Evolutionary conservation across 1,140 invertebrate species (phyloP), one percentile per base, ranked within the genome.

Genomic region (Drosophila tropicalis): DNA sequence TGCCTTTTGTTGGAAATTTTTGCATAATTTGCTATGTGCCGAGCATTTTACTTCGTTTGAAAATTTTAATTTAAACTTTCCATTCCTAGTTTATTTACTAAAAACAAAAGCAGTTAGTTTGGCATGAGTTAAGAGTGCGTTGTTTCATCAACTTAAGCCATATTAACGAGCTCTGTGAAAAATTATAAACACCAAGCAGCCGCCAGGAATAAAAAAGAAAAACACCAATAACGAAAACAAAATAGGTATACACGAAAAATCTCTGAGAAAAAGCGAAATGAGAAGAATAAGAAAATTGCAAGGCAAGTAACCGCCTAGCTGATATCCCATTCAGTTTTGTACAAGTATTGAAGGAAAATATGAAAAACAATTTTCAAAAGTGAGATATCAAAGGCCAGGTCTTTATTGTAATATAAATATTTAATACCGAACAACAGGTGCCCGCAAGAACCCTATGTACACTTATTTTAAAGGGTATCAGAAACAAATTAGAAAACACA

Each of bases 51-150:
- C 81, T 44, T 68, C 56, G 36, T 44, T 32, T 54, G 56, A 22
- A 62, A 58, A 69, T 63, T 81, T 68, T 74, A 57, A 80, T 80
- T 83, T 70, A 67, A 87, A 77, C 80, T 83, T 80, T 83, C 41
- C 55, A 39, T 34, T 57, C 62, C 57, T 34, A 19, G 55, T 62
- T 47, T 61, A 66, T 67, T 72, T 36, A 51, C 44, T 51, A 51
- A 51, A 47, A 51, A 51, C 44, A 34, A 81, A 44, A 70, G 55
- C 61, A 63, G n/a, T 51, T 51, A 51, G 44, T 51, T 15, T 25
- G 44, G 44, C 17, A 34, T 32, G 55, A 34, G 55, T 57, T 29
- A 6, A 15, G 47, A 62, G 47, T 5, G 47, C 29, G 12, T 51
- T 32, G 3, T 19, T 15, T 12, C 57, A 22, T 62, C 25, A 56